Percentiles rank a stretch among this genome's conserved stretches.
phyloP scores from a whole-genome alignment of 2,113 vertebrate genomes.

The Hiodon tergisus region DNA sequence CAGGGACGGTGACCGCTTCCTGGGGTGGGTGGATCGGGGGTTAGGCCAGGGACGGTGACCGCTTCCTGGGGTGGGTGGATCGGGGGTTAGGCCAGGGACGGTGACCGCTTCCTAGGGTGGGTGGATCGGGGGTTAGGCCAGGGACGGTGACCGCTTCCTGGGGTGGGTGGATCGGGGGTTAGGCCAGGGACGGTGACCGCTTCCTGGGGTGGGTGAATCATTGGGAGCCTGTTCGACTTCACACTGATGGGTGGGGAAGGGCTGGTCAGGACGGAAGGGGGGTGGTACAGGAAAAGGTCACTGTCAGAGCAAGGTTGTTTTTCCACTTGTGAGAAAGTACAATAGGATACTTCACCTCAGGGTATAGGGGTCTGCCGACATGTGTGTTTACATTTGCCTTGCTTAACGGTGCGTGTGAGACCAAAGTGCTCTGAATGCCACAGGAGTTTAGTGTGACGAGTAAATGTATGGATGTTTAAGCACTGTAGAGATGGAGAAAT shows the following conservation, averaged over 20 bases:
- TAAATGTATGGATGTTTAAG: background rate
- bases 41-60: too few relatives aligned
- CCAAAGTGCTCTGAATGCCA: background rate
- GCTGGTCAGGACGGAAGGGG: background rate
- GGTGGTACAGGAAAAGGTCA: background rate
- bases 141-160: too few relatives aligned
- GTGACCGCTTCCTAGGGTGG: too few relatives aligned
- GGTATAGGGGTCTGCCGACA: background rate
- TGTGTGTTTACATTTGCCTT: background rate
- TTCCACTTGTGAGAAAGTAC: background rate
- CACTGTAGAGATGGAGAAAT: background rate
- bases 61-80: too few relatives aligned
- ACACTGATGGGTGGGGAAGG: background rate
- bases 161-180: too few relatives aligned
- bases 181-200: too few relatives aligned
- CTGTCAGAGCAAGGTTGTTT: background rate
- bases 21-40: too few relatives aligned
- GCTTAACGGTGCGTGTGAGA: background rate
- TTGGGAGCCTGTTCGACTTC: background rate
- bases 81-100: too few relatives aligned
- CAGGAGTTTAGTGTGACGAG: background rate
- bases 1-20: too few relatives aligned
- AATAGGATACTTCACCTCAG: constrained; percentile 16
- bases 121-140: too few relatives aligned
- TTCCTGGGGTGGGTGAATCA: too few relatives aligned